These are phyloP conservation scores for Antedon mediterranea DNA, from an alignment of 53 echinoderm and acorn worm species.

Conservation along the genomic window DNA sequence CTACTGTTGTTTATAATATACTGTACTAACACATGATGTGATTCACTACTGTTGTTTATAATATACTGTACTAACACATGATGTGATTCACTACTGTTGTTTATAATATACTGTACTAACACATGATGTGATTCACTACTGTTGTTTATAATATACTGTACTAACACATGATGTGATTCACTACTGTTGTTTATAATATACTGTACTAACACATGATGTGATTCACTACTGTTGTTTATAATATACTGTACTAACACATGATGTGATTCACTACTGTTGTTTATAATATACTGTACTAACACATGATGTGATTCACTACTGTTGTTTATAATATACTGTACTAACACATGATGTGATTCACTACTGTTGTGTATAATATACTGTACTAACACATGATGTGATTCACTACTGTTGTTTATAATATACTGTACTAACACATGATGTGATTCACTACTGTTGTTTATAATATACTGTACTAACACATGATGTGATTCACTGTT, in stretches of 20 bases:
- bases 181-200: not conserved
- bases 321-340: not conserved
- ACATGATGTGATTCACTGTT: constrained; percentile 83
- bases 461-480: constrained; percentile 16
- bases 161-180: constrained; percentile 84
- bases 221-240: constrained; percentile 43
- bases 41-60: constrained; percentile 43
- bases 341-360: constrained; percentile 84
- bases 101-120: constrained; percentile 16
- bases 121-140: constrained; percentile 83
- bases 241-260: constrained; percentile 36
- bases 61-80: constrained; percentile 36
- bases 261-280: constrained; percentile 80
- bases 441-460: constrained; percentile 80
- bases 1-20: not conserved
- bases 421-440: constrained; percentile 36
- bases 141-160: not conserved
- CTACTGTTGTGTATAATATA: not conserved
- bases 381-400: constrained; percentile 55
- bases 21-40: constrained; percentile 55
- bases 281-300: constrained; percentile 16
- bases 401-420: constrained; percentile 43
- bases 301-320: constrained; percentile 83
- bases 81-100: constrained; percentile 80
- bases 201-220: constrained; percentile 55